Base-by-base conservation (phyloP, 1,140 invertebrate species). In the Brachionus paranguensis region DNA sequence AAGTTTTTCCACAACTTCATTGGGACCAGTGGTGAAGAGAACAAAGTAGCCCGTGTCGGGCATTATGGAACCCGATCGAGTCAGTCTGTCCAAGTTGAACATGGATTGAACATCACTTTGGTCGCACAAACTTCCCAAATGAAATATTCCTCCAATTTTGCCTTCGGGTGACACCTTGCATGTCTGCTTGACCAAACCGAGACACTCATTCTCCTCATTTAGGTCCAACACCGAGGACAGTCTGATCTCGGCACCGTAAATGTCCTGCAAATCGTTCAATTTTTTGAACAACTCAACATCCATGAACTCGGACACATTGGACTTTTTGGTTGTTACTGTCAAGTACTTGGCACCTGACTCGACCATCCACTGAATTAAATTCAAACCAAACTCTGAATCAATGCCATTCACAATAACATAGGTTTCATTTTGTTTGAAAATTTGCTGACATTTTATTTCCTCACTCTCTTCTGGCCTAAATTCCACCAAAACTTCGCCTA, bases 251-350 rank as follows among this genome's bases (percentile, higher is more conserved):
- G 43, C 43, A 27, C 72, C 72, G 27, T 50, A 76, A 50, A 50
- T 76, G 43, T 76, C 27, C 50, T 76, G 43, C 47, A 76, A 50
- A 76, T 76, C 72, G 27, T 50, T 76, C 14, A 76, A 29, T 50
- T 76, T 76, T 10, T 50, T 76, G 20, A 76, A 76, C 8, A 27
- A 27, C 24, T 76, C 72, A 29, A 29, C 5, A 37, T 76, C 24
- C 45, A 76, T 53, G 20, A 27, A 47, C 27, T 76, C 43, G 7
- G 72, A 29, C 10, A 76, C 45, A 76, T 76, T 76, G 24, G 41
- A 50, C 14, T 47, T 50, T 27, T 76, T 47, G 11, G 72, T 76
- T 27, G 72, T 76, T 14, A 53, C 24, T 33, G 27, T 50, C 20
- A 76, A 50, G 20, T 50, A 50, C 20, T 50, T 47, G 47, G 47